These are phyloP conservation scores for Halcyon senegalensis DNA, from an alignment of 2,113 vertebrate genomes.

Conservation along the genomic window DNA sequence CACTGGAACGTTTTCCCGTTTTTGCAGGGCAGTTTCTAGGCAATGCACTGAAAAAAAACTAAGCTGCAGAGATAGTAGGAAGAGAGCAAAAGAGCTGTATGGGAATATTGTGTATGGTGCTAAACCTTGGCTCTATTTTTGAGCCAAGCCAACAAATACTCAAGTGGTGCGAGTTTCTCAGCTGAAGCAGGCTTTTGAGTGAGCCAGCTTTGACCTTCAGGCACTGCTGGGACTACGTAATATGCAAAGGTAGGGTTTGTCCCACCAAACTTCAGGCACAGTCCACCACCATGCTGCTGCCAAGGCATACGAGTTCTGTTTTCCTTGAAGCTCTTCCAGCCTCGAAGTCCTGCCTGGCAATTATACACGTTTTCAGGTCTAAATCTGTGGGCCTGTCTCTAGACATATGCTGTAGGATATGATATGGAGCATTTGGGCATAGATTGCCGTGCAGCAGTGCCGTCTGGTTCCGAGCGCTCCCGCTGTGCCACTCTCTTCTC, in stretches of 20 bases:
- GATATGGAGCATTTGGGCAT: conserved; percentile 25
- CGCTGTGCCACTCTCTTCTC: background rate
- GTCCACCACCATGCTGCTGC: background rate
- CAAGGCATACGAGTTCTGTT: background rate
- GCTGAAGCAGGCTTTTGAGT: background rate
- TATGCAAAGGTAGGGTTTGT: background rate
- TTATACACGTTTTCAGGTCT: conserved; percentile 31
- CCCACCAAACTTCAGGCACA: background rate
- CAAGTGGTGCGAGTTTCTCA: background rate
- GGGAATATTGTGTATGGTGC: background rate
- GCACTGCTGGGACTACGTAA: background rate
- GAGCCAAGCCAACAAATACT: conserved; percentile 7
- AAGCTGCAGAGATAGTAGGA: background rate
- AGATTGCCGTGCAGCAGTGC: background rate
- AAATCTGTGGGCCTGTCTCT: conserved; percentile 41
- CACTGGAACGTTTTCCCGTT: background rate
- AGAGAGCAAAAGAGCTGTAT: background rate
- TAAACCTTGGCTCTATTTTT: background rate
- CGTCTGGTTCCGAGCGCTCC: background rate
- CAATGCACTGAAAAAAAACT: background rate
- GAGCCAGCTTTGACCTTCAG: background rate
- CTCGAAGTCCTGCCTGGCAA: conserved; percentile 47
- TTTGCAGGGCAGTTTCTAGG: background rate
- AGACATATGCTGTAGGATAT: background rate
- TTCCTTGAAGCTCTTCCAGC: conserved; percentile 21